Evolutionary conservation across 2,797 vertebrate species (phyloP).

Genomic region (Falco novaeseelandiae): DNA sequence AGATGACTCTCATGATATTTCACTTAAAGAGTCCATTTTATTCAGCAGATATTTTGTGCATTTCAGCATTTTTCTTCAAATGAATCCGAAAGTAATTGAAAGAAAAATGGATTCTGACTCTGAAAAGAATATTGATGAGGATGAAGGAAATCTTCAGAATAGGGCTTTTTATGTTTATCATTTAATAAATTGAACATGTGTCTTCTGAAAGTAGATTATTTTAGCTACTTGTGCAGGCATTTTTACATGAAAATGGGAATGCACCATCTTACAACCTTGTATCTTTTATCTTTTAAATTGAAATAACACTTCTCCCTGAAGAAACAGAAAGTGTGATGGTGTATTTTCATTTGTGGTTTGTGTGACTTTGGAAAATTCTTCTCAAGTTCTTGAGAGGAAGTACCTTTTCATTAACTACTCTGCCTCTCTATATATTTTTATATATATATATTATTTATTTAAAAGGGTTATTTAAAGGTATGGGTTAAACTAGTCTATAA

Average conservation of each 20-base stretch:
- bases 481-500: not conserved
- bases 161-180: conserved; percentile 1
- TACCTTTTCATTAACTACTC: not conserved
- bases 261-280: not conserved
- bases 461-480: not conserved
- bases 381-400: not conserved
- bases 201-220: conserved; percentile 27
- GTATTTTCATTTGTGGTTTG: not conserved
- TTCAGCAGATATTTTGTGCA: not conserved
- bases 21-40: not conserved
- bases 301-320: not conserved
- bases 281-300: conserved; percentile 30
- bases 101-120: not conserved
- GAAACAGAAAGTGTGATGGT: not conserved
- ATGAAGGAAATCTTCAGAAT: conserved; percentile 27
- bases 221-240: not conserved
- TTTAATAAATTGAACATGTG: not conserved
- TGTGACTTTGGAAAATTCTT: not conserved
- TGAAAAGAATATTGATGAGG: conserved; percentile 39
- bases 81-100: conserved; percentile 15
- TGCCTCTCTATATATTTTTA: not conserved
- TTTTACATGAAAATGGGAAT: conserved; percentile 7
- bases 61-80: conserved; percentile 11
- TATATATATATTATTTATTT: not conserved
- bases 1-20: not conserved